Conservation (phyloP, 1,140 invertebrate genomes). For the Drosophila kepulauana region DNA sequence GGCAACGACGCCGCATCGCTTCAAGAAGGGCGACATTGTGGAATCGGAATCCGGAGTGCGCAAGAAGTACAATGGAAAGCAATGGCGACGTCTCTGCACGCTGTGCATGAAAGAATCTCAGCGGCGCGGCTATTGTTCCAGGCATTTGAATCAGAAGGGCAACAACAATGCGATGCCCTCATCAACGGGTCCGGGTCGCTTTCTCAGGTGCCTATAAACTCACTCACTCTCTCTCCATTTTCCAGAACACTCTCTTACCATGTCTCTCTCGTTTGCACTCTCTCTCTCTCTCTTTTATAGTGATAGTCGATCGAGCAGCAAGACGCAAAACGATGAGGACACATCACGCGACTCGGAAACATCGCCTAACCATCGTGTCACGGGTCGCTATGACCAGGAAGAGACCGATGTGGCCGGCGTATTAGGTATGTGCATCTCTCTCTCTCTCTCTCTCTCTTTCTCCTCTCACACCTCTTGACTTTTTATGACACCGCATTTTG, state of each 20-base stretch:
- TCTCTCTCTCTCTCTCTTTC: background rate
- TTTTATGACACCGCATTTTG: constrained; percentile 44
- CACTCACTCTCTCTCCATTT: constrained; percentile 5
- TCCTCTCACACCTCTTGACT: constrained; percentile 63
- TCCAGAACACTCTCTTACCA: background rate
- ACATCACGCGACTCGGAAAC: constrained; percentile 95
- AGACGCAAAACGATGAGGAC: constrained; percentile 93
- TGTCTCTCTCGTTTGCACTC: background rate
- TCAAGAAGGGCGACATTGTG: constrained; percentile 99
- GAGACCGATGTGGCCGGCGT: constrained; percentile 98
- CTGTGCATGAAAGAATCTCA: constrained; percentile 99
- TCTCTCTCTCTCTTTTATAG: constrained; percentile 33
- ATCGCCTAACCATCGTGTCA: constrained; percentile 91
- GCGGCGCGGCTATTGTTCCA: constrained; percentile 96
- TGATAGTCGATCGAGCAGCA: constrained; percentile 85
- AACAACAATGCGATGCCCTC: constrained; percentile 77
- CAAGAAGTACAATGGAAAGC: constrained; percentile 99
- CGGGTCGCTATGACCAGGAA: constrained; percentile 94
- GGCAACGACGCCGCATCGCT: constrained; percentile 97
- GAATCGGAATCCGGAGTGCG: constrained; percentile 97
- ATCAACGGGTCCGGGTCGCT: constrained; percentile 76
- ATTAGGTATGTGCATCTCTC: constrained; percentile 88
- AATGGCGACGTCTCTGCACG: constrained; percentile 96
- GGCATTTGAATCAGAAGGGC: constrained; percentile 92
- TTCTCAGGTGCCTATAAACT: constrained; percentile 71